Conservation (phyloP, 2,888 invertebrate species). For the Synergus laeviventris region DNA sequence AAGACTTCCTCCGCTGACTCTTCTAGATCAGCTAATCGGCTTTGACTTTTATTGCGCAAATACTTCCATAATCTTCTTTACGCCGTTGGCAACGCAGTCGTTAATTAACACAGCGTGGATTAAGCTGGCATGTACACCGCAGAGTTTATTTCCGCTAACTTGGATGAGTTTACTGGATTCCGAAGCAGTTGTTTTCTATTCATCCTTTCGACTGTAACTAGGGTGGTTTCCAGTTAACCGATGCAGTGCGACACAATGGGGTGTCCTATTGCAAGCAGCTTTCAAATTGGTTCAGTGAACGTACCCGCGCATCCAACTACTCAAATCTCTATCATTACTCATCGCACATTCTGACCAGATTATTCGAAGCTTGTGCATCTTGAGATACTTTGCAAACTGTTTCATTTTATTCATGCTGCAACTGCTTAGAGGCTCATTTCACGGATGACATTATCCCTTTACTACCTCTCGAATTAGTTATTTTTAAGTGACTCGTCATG, state of each 20-base stretch:
- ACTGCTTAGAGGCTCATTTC: too few relatives aligned
- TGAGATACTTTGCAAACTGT: too few relatives aligned
- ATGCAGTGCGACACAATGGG: conserved; percentile 56
- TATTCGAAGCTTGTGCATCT: too few relatives aligned
- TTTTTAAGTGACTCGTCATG: too few relatives aligned
- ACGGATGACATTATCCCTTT: too few relatives aligned
- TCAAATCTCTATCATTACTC: conserved; percentile 45
- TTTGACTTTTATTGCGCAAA: conserved; percentile 15
- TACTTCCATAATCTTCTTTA: conserved; percentile 21
- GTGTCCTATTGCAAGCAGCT: conserved; percentile 62
- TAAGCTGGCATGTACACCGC: conserved; percentile 5
- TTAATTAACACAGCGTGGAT: conserved; percentile 16
- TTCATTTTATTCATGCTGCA: too few relatives aligned
- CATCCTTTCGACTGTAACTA: conserved; percentile 41
- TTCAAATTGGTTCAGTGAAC: conserved; percentile 60
- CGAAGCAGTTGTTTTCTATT: conserved; percentile 46
- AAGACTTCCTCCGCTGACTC: not conserved
- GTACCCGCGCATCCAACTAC: conserved; percentile 38
- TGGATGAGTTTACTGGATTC: conserved; percentile 7
- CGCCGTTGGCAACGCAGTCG: conserved; percentile 13
- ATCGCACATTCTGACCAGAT: conserved; percentile 5
- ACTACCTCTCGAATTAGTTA: too few relatives aligned
- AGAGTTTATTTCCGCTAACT: not conserved
- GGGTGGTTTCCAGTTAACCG: conserved; percentile 61
- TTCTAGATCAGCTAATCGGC: conserved; percentile 21